Evolutionary conservation across 1,140 invertebrate species (phyloP).

Genomic region (Brachionus calyciflorus): DNA sequence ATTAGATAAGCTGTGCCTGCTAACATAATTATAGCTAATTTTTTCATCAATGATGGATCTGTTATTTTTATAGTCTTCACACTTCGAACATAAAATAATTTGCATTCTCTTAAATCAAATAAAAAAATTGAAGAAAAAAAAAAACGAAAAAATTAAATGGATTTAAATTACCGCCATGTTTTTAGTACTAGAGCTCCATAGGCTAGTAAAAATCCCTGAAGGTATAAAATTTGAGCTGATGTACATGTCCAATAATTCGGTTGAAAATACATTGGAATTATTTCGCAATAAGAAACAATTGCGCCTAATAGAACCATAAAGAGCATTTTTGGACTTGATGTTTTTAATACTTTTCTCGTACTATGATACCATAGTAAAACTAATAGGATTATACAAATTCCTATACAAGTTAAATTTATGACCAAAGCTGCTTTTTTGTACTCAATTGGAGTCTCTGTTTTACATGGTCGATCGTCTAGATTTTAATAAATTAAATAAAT

Average conservation of each 20-base stretch:
- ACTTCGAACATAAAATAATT: conserved; percentile 46
- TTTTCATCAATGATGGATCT: conserved; percentile 22
- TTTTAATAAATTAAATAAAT: background rate
- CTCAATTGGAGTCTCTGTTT: conserved; percentile 10
- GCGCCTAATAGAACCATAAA: conserved; percentile 39
- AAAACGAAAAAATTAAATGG: background rate
- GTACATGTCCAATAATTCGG: conserved; percentile 37
- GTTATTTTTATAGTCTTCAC: conserved; percentile 40
- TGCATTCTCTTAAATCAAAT: conserved; percentile 39
- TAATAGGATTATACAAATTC: conserved; percentile 1
- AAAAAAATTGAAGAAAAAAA: background rate
- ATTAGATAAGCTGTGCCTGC: conserved; percentile 13
- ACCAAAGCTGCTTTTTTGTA: conserved; percentile 35
- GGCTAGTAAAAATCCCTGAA: conserved; percentile 42
- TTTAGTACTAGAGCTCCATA: conserved; percentile 45
- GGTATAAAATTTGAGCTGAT: conserved; percentile 12
- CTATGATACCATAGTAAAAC: conserved; percentile 16
- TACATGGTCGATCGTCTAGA: conserved; percentile 40
- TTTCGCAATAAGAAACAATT: conserved; percentile 44
- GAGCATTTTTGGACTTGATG: conserved; percentile 31
- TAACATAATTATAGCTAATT: conserved; percentile 5
- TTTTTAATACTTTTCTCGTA: conserved; percentile 29
- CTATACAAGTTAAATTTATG: conserved; percentile 26
- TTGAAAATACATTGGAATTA: conserved; percentile 34
- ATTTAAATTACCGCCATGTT: conserved; percentile 21